Percentiles rank a stretch among this genome's conserved stretches.
Evolutionary conservation across 2,888 invertebrate species (phyloP).

Genomic region (Serripes groenlandicus): DNA sequence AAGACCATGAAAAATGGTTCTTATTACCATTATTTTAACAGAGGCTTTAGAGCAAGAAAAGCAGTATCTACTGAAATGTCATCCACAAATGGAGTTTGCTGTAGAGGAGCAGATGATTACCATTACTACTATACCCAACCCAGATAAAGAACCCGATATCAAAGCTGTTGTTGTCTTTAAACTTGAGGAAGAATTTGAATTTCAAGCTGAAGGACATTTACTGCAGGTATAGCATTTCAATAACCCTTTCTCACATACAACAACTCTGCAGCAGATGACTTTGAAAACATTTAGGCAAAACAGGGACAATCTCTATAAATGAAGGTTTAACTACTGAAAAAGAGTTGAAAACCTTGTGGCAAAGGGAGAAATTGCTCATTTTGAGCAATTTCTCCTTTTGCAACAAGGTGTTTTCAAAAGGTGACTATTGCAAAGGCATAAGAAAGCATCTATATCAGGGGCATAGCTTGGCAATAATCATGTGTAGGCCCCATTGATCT

Average conservation of each 20-base stretch:
- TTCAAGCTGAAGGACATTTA: slow-evolving; percentile 43
- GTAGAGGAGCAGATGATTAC: slow-evolving; percentile 40
- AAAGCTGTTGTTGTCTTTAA: slow-evolving; percentile 44
- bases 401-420: neutral
- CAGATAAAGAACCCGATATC: slow-evolving; percentile 31
- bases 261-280: neutral
- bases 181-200: slow-evolving; percentile 50
- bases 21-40: too few species aligned
- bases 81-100: slow-evolving; percentile 41
- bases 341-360: neutral
- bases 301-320: neutral
- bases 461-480: too few species aligned
- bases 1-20: too few species aligned
- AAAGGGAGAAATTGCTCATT: slow-evolving; percentile 2
- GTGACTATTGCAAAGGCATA: too few species aligned
- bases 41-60: slow-evolving; percentile 48
- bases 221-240: slow-evolving; percentile 26
- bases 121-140: slow-evolving; percentile 39
- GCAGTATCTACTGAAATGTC: slow-evolving; percentile 47
- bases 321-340: neutral
- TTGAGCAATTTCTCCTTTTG: neutral
- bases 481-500: too few species aligned
- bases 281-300: neutral
- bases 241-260: neutral
- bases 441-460: too few species aligned